phyloP scores from a whole-genome alignment of 1,140 invertebrate genomes.

The Hylyphantes graminicola region DNA sequence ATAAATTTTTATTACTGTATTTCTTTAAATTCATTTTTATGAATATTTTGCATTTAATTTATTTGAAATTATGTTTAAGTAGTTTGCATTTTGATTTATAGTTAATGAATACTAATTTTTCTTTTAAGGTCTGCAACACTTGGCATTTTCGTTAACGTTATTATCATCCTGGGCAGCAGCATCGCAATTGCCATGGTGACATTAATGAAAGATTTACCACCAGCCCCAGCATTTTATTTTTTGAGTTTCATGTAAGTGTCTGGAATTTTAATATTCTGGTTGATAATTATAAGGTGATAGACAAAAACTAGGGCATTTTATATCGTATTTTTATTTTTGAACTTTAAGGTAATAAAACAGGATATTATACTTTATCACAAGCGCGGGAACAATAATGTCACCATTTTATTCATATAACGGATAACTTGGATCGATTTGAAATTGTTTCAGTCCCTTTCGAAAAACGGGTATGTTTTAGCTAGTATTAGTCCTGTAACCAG shows the following conservation, averaged over 20 bases:
- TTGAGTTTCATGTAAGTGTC: slow-evolving; percentile 38
- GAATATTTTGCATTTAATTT: neutral
- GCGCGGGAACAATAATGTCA: no score
- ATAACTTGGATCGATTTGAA: no score
- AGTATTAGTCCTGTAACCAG: no score
- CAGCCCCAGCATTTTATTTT: slow-evolving; percentile 43
- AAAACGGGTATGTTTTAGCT: no score
- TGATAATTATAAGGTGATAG: no score
- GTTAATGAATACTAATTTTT: neutral
- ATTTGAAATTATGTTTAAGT: neutral
- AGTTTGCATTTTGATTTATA: neutral
- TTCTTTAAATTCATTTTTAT: neutral
- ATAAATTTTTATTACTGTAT: no score
- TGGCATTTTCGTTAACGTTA: slow-evolving; percentile 46
- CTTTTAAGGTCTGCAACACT: slow-evolving; percentile 18
- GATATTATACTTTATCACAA: no score
- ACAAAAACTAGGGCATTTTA: no score
- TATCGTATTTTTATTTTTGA: no score
- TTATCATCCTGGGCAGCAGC: slow-evolving; percentile 32
- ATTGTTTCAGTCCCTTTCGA: no score
- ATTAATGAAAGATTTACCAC: slow-evolving; percentile 47
- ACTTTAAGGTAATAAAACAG: no score
- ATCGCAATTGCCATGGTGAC: slow-evolving; percentile 45
- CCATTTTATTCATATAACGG: no score
- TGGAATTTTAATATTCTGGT: neutral